phyloP scores from a whole-genome alignment of 1,140 invertebrate species.

The Drosophila santomea region DNA sequence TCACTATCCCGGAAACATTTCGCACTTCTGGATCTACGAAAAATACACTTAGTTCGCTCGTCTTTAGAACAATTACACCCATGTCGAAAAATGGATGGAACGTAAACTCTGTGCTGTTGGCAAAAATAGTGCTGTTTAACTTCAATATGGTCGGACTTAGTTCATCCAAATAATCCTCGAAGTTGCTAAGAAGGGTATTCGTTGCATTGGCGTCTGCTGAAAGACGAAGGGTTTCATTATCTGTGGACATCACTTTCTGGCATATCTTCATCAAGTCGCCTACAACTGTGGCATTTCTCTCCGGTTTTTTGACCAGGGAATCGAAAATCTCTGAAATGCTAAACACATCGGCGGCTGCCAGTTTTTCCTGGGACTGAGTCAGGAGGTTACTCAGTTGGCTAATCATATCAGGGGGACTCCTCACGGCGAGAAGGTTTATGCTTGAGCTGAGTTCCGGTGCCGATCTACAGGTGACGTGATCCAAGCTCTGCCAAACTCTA shows the following conservation, averaged over 20 bases:
- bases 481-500: conserved; percentile 33
- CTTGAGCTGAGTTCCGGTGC: conserved; percentile 43
- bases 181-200: conserved; percentile 59
- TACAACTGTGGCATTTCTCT: conserved; percentile 14
- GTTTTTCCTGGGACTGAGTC: conserved; percentile 22
- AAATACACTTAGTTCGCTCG: conserved; percentile 70
- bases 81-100: conserved; percentile 14
- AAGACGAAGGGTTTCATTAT: conserved; percentile 40
- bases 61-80: conserved; percentile 60
- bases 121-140: conserved; percentile 11
- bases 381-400: conserved; percentile 27
- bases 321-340: conserved; percentile 56
- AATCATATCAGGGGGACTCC: conserved; percentile 15
- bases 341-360: conserved; percentile 62
- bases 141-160: conserved; percentile 44
- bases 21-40: conserved; percentile 68
- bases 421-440: conserved; percentile 31
- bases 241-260: conserved; percentile 56
- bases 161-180: conserved; percentile 67
- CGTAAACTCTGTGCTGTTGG: conserved; percentile 16
- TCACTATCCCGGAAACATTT: conserved; percentile 68
- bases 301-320: conserved; percentile 15
- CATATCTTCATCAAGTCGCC: conserved; percentile 45
- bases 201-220: conserved; percentile 71
- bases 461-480: conserved; percentile 29